These are phyloP conservation scores for Cebidichthys violaceus DNA, from an alignment of 2,113 vertebrate species.

Conservation along the genomic window DNA sequence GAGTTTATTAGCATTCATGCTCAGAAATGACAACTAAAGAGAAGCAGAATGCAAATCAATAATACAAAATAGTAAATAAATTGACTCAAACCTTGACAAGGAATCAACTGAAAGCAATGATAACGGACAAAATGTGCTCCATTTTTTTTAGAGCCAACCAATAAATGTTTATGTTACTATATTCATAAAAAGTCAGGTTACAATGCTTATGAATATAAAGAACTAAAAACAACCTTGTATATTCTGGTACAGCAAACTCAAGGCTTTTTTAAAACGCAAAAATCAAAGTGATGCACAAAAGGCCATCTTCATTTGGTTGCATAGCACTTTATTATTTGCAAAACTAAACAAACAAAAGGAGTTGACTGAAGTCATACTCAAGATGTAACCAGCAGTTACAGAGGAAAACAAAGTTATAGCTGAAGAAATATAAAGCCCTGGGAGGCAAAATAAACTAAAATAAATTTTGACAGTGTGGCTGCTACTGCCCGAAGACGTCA, in stretches of 20 bases:
- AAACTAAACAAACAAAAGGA: background rate
- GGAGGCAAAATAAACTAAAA: background rate
- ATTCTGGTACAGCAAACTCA: background rate
- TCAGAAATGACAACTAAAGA: background rate
- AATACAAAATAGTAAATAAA: background rate
- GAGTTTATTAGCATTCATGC: background rate
- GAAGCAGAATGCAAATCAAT: background rate
- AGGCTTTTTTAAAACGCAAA: too few species aligned
- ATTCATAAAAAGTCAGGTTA: background rate
- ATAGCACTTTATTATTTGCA: background rate
- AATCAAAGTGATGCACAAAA: background rate
- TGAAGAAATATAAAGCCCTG: background rate
- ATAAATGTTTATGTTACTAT: background rate
- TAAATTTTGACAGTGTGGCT: too few species aligned
- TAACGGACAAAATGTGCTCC: background rate
- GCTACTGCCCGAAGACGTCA: too few species aligned
- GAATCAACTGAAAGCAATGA: background rate
- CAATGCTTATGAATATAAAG: background rate
- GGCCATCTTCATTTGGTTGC: background rate
- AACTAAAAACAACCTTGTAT: background rate
- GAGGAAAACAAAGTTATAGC: background rate
- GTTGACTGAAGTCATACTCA: background rate
- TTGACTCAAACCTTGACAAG: background rate
- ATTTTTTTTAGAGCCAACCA: background rate
- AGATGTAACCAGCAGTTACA: background rate